A percentile compares a stretch with the other conserved stretches of the same genome.
phyloP scores from a whole-genome alignment of 2,113 vertebrate species.

The Pteropus alecto region DNA sequence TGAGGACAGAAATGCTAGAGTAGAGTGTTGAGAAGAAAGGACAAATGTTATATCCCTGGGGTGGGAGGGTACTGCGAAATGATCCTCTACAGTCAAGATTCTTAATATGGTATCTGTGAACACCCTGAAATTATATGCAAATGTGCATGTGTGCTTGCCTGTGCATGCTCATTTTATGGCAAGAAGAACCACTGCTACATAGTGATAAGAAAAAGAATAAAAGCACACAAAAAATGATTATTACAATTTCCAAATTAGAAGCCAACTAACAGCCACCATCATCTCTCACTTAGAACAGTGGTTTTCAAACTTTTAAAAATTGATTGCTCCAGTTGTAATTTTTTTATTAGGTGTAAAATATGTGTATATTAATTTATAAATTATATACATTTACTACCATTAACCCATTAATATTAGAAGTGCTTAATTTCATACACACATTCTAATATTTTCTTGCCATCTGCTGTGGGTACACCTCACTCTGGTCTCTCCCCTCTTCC shows the following conservation, averaged over 20 bases:
- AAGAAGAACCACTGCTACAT: slow-evolving; percentile 60
- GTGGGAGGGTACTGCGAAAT: background rate
- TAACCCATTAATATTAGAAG: background rate
- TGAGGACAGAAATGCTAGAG: background rate
- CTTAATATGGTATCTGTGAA: slow-evolving; percentile 46
- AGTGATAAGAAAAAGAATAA: slow-evolving; percentile 74
- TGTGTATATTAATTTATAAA: background rate
- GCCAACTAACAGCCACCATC: slow-evolving; percentile 1
- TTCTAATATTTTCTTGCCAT: background rate
- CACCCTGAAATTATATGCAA: slow-evolving; percentile 65
- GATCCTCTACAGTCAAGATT: slow-evolving; percentile 2
- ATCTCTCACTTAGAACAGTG: background rate
- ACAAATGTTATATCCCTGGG: background rate
- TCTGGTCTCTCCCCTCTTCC: background rate
- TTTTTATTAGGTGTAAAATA: slow-evolving; percentile 24
- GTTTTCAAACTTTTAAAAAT: slow-evolving; percentile 55
- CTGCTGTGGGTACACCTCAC: background rate
- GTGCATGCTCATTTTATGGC: slow-evolving; percentile 59
- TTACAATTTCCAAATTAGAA: slow-evolving; percentile 45
- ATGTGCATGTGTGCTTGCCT: slow-evolving; percentile 24
- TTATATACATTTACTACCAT: background rate
- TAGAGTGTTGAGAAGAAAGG: background rate
- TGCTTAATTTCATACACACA: background rate
- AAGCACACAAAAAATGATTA: slow-evolving; percentile 62
- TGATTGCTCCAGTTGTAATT: background rate